Evolutionary conservation across 2,113 vertebrate genomes (phyloP).

Genomic region (Cebus imitator): DNA sequence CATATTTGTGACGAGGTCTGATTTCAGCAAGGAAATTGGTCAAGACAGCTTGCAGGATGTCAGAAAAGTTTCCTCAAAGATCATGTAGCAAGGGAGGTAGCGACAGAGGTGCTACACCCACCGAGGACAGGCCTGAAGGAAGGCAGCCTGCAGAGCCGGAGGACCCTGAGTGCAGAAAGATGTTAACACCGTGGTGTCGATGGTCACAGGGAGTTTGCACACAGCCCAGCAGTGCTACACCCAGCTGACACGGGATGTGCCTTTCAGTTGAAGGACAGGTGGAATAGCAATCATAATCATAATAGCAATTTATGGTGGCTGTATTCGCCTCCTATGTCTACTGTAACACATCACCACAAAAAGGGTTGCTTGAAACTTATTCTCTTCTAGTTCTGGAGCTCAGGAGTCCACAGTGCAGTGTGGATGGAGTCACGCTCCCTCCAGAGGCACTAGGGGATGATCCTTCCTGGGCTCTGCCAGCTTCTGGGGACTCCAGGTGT

Average conservation of each 20-base stretch:
- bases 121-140: fast-evolving
- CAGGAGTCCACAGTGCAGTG: not conserved
- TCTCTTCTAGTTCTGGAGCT: not conserved
- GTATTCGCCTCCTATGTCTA: not conserved
- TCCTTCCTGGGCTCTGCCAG: not conserved
- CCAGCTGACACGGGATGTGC: fast-evolving
- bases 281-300: fast-evolving
- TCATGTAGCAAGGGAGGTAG: not conserved
- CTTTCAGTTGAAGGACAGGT: not conserved
- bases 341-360: fast-evolving
- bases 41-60: slow-evolving; percentile 44
- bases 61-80: slow-evolving; percentile 5
- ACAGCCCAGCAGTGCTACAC: fast-evolving
- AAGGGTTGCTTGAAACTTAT: too few species aligned
- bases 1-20: not conserved
- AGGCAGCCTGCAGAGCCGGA: not conserved
- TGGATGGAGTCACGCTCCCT: fast-evolving
- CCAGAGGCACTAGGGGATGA: not conserved
- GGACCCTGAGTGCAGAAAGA: not conserved
- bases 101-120: fast-evolving
- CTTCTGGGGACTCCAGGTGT: not conserved
- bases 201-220: fast-evolving
- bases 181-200: fast-evolving
- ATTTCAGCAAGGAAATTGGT: slow-evolving; percentile 66
- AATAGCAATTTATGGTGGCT: fast-evolving